These are phyloP conservation scores for Urophycis tenuis DNA, from an alignment of 2,797 vertebrate species.

Conservation along the genomic window DNA sequence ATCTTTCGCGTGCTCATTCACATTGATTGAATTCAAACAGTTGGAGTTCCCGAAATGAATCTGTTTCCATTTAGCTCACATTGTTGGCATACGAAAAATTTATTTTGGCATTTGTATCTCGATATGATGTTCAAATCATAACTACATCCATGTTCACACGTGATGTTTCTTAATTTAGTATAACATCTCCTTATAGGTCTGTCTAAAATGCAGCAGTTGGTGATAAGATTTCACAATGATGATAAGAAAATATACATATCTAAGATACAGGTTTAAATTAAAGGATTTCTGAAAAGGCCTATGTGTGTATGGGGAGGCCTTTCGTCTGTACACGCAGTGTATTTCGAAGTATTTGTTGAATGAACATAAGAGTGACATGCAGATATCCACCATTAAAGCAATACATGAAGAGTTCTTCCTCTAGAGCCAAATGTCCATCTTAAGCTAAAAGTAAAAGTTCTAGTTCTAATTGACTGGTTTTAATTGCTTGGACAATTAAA, in stretches of 20 bases:
- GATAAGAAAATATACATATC: not conserved
- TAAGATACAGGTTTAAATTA: not conserved
- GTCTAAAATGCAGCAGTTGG: not conserved
- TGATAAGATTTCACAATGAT: not conserved
- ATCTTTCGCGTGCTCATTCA: slow-evolving; percentile 33
- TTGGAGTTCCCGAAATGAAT: not conserved
- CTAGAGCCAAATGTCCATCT: not conserved
- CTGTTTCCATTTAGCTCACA: not conserved
- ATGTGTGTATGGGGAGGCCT: not conserved
- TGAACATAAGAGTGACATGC: not conserved
- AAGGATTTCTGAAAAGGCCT: not conserved
- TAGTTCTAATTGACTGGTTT: not conserved
- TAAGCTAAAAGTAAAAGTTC: not conserved
- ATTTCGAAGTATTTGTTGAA: slow-evolving; percentile 2
- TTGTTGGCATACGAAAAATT: not conserved
- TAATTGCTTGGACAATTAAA: slow-evolving; percentile 1
- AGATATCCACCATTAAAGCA: not conserved
- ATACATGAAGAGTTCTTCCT: not conserved
- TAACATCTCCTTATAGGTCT: not conserved
- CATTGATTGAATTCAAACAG: not conserved
- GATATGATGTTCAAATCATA: too few species aligned
- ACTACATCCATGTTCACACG: too few species aligned
- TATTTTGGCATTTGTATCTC: too few species aligned
- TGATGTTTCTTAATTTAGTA: not conserved
- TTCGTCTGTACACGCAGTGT: not conserved